These are phyloP conservation scores for Lepus americanus DNA, from an alignment of 2,113 vertebrate genomes.

Conservation along the genomic window DNA sequence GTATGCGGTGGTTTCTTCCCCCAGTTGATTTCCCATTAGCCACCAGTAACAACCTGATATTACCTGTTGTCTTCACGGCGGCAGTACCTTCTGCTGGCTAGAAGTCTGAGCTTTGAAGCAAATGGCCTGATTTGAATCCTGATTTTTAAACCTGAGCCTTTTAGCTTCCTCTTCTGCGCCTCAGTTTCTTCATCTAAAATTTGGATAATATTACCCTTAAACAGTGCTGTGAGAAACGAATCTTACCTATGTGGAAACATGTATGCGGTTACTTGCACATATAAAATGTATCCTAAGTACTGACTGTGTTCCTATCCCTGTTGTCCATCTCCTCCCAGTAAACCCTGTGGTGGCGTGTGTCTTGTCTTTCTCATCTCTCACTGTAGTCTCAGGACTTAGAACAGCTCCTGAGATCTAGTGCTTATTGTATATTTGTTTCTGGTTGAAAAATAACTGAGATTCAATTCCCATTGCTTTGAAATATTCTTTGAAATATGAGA, in stretches of 20 bases:
- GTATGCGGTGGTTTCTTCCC: not conserved
- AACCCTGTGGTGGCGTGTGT: not conserved
- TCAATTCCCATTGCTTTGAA: not conserved
- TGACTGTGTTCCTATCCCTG: not conserved
- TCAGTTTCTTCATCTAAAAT: conserved; percentile 48
- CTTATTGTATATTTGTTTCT: not conserved
- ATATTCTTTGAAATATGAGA: conserved; percentile 6
- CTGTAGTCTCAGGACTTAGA: not conserved
- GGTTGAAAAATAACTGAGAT: not conserved
- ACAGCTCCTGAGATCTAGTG: not conserved
- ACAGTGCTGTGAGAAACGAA: not conserved
- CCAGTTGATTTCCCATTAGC: not conserved
- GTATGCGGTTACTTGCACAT: not conserved
- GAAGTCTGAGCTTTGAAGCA: not conserved
- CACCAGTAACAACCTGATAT: not conserved
- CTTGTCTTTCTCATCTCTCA: not conserved
- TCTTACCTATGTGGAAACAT: not conserved
- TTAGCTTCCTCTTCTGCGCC: not conserved
- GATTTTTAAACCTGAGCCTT: not conserved
- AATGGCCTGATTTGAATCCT: conserved; percentile 3
- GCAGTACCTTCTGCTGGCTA: not conserved
- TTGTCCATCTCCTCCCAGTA: not conserved
- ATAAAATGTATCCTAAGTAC: not conserved
- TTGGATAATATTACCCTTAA: not conserved
- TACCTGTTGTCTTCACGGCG: not conserved